phyloP scores from a whole-genome alignment of 2,797 vertebrate species.

The Bufotes viridis region DNA sequence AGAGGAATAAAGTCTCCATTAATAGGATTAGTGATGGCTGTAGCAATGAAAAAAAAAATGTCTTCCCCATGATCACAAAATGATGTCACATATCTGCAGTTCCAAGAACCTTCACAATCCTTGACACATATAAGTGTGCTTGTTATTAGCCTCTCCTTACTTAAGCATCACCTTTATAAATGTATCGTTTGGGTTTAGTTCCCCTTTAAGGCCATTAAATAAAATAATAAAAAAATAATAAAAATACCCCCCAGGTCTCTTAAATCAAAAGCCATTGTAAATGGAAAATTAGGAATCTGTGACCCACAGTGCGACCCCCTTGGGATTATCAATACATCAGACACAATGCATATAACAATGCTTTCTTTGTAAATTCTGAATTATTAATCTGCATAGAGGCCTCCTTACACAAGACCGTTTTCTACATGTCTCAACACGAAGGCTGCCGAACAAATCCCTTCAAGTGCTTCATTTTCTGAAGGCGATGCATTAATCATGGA shows the following conservation, averaged over 20 bases:
- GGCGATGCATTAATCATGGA: conserved; percentile 57
- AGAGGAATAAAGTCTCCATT: too few species aligned
- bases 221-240: background rate
- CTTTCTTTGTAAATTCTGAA: conserved; percentile 50
- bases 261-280: conserved; percentile 13
- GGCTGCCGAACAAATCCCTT: conserved; percentile 47
- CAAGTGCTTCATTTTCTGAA: conserved; percentile 54
- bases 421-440: conserved; percentile 53
- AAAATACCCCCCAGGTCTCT: conserved; percentile 2
- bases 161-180: background rate
- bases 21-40: too few species aligned
- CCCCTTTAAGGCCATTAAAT: conserved; percentile 14
- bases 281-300: conserved; percentile 34
- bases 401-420: conserved; percentile 37
- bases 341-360: conserved; percentile 42
- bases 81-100: background rate
- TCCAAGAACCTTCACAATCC: background rate
- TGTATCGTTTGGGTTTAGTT: background rate
- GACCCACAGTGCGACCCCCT: conserved; percentile 32
- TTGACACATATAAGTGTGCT: background rate
- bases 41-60: background rate
- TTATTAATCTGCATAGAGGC: conserved; percentile 53
- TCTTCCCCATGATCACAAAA: background rate
- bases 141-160: background rate
- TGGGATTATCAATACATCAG: conserved; percentile 47